Conservation (phyloP, 2,888 invertebrate genomes). For the Scrobipalpa atriplicella region DNA sequence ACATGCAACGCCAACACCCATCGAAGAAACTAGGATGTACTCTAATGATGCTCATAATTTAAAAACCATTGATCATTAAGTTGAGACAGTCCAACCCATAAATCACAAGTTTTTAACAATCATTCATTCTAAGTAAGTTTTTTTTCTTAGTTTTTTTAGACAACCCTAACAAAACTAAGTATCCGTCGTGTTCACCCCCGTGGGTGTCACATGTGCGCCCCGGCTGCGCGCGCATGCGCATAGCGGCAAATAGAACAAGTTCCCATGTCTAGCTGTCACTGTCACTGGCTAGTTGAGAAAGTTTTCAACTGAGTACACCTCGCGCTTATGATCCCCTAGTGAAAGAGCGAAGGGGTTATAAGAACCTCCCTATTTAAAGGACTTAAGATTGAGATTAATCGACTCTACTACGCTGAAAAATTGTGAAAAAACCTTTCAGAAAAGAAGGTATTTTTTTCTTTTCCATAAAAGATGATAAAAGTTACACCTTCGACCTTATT, state of each 20-base stretch:
- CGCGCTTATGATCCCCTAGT: conserved; percentile 6
- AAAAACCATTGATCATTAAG: too few species aligned
- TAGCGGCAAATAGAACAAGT: conserved; percentile 42
- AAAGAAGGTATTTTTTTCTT: too few species aligned
- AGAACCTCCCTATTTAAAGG: conserved; percentile 17
- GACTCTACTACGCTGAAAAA: background rate
- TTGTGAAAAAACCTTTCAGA: background rate
- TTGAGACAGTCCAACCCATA: too few species aligned
- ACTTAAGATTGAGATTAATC: conserved; percentile 12
- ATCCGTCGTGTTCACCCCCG: conserved; percentile 66
- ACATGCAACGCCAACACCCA: too few species aligned
- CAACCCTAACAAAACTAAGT: conserved; percentile 50
- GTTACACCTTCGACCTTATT: background rate
- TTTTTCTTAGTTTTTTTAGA: too few species aligned
- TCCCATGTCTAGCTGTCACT: conserved; percentile 47
- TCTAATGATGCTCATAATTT: too few species aligned
- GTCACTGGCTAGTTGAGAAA: conserved; percentile 14
- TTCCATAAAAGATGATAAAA: too few species aligned
- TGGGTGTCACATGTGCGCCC: conserved; percentile 62
- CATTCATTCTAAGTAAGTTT: background rate
- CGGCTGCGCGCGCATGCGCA: conserved; percentile 58
- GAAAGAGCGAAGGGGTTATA: conserved; percentile 15
- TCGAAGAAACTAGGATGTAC: too few species aligned
- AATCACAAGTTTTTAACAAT: too few species aligned
- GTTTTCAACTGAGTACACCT: background rate